phyloP scores from a whole-genome alignment of 2,113 vertebrate species.

The Dunckerocampus dactyliophorus region DNA sequence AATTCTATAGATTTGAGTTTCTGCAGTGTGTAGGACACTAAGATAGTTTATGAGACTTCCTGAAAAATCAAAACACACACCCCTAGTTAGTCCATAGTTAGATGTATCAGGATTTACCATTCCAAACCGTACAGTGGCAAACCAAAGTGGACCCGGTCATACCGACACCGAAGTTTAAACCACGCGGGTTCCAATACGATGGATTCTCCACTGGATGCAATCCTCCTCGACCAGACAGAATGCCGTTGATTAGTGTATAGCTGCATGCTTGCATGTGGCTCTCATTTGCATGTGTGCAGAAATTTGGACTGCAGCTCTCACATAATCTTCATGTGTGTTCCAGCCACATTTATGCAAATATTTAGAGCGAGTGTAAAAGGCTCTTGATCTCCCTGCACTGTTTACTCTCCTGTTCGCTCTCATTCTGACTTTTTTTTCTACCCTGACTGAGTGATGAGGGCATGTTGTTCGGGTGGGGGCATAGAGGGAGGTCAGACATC shows the following conservation, averaged over 20 bases:
- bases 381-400: conserved; percentile 77
- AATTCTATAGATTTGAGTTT: too few relatives aligned
- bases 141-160: too few relatives aligned
- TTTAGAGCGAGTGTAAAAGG: conserved; percentile 76
- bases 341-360: conserved; percentile 76
- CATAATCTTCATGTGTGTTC: conserved; percentile 73
- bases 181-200: conserved; percentile 31
- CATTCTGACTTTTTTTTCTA: conserved; percentile 70
- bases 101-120: too few relatives aligned
- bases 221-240: conserved; percentile 29
- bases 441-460: conserved; percentile 63
- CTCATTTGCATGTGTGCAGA: conserved; percentile 52
- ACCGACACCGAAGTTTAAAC: conserved; percentile 28
- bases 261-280: conserved; percentile 40
- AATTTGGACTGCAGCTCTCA: conserved; percentile 38
- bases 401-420: conserved; percentile 77
- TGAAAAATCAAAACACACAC: too few relatives aligned
- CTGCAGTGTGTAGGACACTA: too few relatives aligned
- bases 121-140: too few relatives aligned
- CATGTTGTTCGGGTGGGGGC: conserved; percentile 39
- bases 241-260: conserved; percentile 46
- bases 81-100: too few relatives aligned
- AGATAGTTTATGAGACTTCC: too few relatives aligned
- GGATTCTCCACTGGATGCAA: conserved; percentile 31
- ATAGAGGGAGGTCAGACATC: conserved; percentile 42